These are phyloP conservation scores for Venturia canescens DNA, from an alignment of 1,140 invertebrate species.

Conservation along the genomic window DNA sequence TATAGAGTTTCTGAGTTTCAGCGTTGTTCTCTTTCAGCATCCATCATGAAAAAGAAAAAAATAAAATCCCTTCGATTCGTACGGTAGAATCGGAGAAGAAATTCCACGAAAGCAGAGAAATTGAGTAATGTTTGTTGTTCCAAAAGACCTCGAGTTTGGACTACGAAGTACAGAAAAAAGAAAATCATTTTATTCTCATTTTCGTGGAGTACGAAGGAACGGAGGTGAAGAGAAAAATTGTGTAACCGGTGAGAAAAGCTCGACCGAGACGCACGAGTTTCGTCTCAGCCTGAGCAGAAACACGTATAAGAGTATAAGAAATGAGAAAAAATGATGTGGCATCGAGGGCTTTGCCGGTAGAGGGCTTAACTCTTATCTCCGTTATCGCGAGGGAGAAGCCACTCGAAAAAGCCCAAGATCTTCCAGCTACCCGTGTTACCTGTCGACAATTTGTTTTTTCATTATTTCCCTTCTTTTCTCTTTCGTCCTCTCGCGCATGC, in stretches of 20 bases:
- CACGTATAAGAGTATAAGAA: background rate
- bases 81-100: background rate
- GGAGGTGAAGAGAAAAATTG: no score
- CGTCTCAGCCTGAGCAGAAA: background rate
- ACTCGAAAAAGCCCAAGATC: conserved; percentile 55
- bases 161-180: no score
- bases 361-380: conserved; percentile 66
- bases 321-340: background rate
- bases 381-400: conserved; percentile 67
- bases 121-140: no score
- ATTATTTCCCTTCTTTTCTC: conserved; percentile 54
- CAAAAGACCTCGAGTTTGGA: no score
- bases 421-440: conserved; percentile 68
- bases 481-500: conserved; percentile 2
- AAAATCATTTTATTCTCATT: no score
- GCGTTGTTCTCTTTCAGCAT: background rate
- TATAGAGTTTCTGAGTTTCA: conserved; percentile 4
- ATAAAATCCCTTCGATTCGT: background rate
- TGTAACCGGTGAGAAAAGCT: background rate
- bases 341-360: conserved; percentile 15
- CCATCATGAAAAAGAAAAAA: background rate
- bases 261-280: background rate
- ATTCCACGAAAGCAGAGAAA: background rate
- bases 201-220: no score
- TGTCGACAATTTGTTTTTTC: conserved; percentile 38